Conservation (phyloP, 2,888 invertebrate genomes). For the Hanleya hanleyi region DNA sequence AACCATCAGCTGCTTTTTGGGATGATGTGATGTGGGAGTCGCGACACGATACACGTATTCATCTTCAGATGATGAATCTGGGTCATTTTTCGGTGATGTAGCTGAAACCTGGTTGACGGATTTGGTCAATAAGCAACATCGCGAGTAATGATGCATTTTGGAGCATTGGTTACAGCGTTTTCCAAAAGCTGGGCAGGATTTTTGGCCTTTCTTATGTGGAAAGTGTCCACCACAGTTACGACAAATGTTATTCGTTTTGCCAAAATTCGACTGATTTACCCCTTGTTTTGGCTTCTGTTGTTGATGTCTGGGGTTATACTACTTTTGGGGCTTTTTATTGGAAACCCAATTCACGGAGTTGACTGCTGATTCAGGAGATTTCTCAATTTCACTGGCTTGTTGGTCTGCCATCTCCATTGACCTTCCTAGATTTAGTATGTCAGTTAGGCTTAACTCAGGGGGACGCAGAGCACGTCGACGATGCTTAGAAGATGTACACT, state of each 20-base stretch:
- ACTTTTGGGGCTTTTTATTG: background rate
- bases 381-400: background rate
- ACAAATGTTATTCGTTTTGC: slow-evolving; percentile 2
- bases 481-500: background rate
- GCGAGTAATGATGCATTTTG: background rate
- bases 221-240: slow-evolving; percentile 8
- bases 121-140: background rate
- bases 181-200: background rate
- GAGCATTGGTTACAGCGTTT: background rate
- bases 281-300: background rate
- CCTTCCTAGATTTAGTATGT: background rate
- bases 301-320: background rate
- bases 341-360: background rate
- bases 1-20: background rate
- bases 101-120: background rate
- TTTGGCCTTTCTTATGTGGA: background rate
- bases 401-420: background rate
- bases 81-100: background rate
- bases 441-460: background rate
- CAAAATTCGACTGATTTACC: background rate
- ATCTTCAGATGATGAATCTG: background rate
- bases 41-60: background rate
- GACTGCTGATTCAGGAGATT: background rate
- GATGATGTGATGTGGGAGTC: background rate
- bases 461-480: background rate